These are phyloP conservation scores for Neelides folsomi DNA, from an alignment of 2,888 invertebrate species.

Conservation along the genomic window DNA sequence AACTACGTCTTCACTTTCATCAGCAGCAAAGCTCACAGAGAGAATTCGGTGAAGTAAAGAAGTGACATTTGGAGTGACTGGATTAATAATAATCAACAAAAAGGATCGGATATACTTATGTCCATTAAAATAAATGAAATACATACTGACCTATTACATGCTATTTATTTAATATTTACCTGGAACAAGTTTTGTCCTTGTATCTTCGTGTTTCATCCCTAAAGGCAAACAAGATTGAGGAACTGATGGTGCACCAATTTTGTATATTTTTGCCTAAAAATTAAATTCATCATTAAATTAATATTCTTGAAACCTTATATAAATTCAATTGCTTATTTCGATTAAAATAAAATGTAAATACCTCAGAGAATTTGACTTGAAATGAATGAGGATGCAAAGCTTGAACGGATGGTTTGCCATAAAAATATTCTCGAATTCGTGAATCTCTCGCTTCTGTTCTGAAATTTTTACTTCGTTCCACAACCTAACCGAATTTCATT, in stretches of 20 bases:
- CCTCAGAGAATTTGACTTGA: conserved; percentile 78
- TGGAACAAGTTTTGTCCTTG: conserved; percentile 68
- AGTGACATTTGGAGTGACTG: conserved; percentile 53
- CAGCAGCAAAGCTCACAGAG: conserved; percentile 73
- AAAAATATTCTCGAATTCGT: conserved; percentile 85
- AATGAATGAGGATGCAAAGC: conserved; percentile 86
- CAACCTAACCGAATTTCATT: conserved; percentile 49
- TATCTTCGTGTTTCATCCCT: conserved; percentile 86
- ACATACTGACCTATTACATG: no score
- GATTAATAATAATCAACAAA: no score
- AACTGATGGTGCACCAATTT: conserved; percentile 83
- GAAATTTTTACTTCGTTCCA: conserved; percentile 61
- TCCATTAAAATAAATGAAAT: no score
- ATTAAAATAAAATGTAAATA: no score
- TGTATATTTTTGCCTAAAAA: conserved; percentile 59
- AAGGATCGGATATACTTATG: no score
- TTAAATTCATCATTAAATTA: no score
- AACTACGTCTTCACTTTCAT: conserved; percentile 62
- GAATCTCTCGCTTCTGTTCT: conserved; percentile 64
- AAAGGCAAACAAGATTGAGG: conserved; percentile 94
- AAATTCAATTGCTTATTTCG: no score
- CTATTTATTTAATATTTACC: no score
- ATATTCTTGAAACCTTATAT: no score
- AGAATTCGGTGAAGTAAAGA: conserved; percentile 74
- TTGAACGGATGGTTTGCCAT: conserved; percentile 52